Conservation (phyloP, 2,888 invertebrate species). For the Drosophila atroscutellata region DNA sequence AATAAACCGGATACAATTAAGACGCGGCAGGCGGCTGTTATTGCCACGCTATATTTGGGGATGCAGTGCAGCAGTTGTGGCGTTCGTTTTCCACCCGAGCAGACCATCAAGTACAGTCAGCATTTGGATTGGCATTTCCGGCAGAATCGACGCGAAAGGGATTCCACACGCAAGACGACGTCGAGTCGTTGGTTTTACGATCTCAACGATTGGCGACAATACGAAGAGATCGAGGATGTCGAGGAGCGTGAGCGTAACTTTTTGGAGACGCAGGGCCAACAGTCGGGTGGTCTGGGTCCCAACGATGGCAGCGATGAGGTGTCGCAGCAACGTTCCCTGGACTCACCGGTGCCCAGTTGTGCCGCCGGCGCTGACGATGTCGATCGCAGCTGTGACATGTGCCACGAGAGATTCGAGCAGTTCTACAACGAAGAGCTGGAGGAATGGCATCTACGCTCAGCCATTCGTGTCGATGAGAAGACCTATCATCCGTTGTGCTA, state of each 20-base stretch:
- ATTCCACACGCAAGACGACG: constrained; percentile 92
- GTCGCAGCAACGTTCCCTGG: constrained; percentile 86
- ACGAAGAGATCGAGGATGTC: constrained; percentile 96
- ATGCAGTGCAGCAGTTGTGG: constrained; percentile 99
- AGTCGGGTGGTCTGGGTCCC: constrained; percentile 81
- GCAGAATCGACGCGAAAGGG: constrained; percentile 95
- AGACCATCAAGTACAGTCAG: constrained; percentile 95
- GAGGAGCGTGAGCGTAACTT: constrained; percentile 96
- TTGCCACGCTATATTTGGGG: constrained; percentile 91
- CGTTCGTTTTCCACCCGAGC: constrained; percentile 95
- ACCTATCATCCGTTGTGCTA: constrained; percentile 96
- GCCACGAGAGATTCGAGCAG: constrained; percentile 96
- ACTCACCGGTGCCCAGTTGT: constrained; percentile 89
- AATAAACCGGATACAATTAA: constrained; percentile 90
- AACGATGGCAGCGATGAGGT: constrained; percentile 86
- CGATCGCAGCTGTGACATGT: constrained; percentile 92
- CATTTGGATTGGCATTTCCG: constrained; percentile 99
- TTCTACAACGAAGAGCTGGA: constrained; percentile 99
- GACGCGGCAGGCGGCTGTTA: constrained; percentile 90
- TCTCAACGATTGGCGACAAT: constrained; percentile 96
- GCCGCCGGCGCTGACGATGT: constrained; percentile 89
- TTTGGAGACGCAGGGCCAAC: constrained; percentile 92
- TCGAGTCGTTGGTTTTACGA: constrained; percentile 96
- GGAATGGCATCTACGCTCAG: constrained; percentile 97
- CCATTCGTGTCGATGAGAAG: constrained; percentile 90